Percentiles rank a stretch among this genome's conserved stretches.
Evolutionary conservation across 2,113 vertebrate genomes (phyloP).

Genomic region (Apteryx owenii): DNA sequence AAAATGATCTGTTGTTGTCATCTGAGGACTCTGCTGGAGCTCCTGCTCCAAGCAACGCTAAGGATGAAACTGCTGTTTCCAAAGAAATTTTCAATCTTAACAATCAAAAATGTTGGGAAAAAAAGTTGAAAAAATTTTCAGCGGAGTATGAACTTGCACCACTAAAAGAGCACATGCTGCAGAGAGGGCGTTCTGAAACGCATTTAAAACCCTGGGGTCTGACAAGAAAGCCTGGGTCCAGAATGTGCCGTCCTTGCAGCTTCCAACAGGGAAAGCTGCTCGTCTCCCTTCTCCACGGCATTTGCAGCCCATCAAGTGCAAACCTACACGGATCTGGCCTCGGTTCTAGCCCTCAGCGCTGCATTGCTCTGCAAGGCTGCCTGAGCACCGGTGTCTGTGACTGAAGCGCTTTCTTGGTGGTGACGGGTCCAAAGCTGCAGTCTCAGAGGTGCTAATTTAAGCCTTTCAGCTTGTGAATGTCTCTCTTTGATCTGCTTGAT

Average conservation of each 20-base stretch:
- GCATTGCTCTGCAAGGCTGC: not conserved
- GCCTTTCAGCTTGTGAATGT: not conserved
- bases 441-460: not conserved
- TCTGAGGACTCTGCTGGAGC: not conserved
- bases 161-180: not conserved
- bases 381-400: not conserved
- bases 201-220: not conserved
- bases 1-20: not conserved
- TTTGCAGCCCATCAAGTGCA: not conserved
- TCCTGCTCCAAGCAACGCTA: not conserved
- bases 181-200: not conserved
- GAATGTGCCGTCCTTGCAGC: not conserved
- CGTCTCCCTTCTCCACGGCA: accelerated
- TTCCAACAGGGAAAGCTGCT: not conserved
- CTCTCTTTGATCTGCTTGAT: not conserved
- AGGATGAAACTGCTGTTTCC: not conserved
- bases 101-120: not conserved
- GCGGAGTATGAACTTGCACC: not conserved
- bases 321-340: accelerated
- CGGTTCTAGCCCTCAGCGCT: not conserved
- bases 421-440: not conserved
- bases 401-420: not conserved
- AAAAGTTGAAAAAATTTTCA: not conserved
- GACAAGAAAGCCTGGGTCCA: not conserved
- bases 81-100: not conserved